These are phyloP conservation scores for Elachura formosa DNA, from an alignment of 2,113 vertebrate genomes.

Conservation along the genomic window DNA sequence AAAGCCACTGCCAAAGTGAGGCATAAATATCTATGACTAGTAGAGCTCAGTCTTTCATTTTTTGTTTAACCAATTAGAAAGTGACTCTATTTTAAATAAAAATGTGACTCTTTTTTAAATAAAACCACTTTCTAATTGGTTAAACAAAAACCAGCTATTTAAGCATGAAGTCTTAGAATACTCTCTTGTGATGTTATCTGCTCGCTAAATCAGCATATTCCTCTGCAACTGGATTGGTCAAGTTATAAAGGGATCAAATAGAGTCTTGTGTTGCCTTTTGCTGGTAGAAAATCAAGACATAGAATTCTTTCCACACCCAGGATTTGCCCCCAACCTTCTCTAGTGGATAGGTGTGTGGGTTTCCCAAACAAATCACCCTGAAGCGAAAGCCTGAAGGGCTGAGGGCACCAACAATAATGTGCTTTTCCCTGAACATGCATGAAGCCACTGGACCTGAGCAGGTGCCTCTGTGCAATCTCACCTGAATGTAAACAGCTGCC, in stretches of 20 bases:
- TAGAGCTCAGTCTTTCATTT: background rate
- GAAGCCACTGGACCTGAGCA: background rate
- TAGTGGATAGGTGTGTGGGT: background rate
- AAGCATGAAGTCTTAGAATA: background rate
- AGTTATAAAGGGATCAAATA: background rate
- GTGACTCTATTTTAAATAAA: background rate
- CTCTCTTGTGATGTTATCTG: background rate
- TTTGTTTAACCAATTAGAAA: background rate
- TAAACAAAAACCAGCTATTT: constrained; percentile 32
- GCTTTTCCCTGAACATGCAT: background rate
- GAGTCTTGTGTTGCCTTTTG: background rate
- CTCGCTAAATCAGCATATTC: background rate
- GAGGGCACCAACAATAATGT: background rate
- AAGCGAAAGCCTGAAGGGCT: background rate
- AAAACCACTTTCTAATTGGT: background rate
- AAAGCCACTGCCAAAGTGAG: constrained; percentile 1
- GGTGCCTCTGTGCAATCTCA: background rate
- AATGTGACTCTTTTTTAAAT: no score
- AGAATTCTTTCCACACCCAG: background rate
- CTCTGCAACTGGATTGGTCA: background rate
- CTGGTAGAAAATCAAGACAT: background rate
- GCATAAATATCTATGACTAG: constrained; percentile 31
- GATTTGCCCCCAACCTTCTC: background rate
- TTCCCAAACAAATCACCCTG: background rate
- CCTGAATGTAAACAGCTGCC: background rate